phyloP scores from a whole-genome alignment of 2,113 vertebrate species.

The Zosterops japonicus region DNA sequence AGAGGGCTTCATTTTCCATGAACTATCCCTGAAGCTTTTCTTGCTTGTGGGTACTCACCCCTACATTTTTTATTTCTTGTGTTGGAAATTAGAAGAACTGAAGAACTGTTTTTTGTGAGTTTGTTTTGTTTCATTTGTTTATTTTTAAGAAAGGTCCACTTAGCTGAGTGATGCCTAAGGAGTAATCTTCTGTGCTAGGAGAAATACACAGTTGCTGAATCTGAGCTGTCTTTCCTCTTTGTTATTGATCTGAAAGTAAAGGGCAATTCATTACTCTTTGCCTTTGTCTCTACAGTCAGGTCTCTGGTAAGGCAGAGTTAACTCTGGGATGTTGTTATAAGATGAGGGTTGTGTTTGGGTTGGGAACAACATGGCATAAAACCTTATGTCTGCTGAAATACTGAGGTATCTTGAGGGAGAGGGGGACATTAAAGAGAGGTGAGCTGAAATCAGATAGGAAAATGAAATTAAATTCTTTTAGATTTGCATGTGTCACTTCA shows the following conservation, averaged over 20 bases:
- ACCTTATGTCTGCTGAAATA: neutral
- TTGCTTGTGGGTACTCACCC: neutral
- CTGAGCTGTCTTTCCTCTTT: neutral
- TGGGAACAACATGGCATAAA: neutral
- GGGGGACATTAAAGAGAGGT: neutral
- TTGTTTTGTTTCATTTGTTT: neutral
- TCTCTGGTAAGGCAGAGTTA: neutral
- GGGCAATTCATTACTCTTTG: neutral
- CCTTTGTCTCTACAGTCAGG: neutral
- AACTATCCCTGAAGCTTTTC: neutral
- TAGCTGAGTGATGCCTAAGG: neutral
- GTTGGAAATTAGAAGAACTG: neutral
- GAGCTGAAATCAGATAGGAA: neutral
- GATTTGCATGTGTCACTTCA: neutral
- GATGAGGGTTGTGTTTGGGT: neutral
- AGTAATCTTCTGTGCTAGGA: neutral
- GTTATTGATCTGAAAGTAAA: neutral
- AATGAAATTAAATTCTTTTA: neutral
- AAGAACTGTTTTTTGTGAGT: neutral
- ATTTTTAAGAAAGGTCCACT: neutral
- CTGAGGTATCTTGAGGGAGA: neutral
- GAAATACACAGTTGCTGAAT: neutral
- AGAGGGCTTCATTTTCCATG: neutral
- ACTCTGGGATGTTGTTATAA: neutral
- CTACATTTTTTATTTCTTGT: neutral